These are phyloP conservation scores for Drosophila nikananu DNA, from an alignment of 1,140 invertebrate genomes.

Conservation along the genomic window DNA sequence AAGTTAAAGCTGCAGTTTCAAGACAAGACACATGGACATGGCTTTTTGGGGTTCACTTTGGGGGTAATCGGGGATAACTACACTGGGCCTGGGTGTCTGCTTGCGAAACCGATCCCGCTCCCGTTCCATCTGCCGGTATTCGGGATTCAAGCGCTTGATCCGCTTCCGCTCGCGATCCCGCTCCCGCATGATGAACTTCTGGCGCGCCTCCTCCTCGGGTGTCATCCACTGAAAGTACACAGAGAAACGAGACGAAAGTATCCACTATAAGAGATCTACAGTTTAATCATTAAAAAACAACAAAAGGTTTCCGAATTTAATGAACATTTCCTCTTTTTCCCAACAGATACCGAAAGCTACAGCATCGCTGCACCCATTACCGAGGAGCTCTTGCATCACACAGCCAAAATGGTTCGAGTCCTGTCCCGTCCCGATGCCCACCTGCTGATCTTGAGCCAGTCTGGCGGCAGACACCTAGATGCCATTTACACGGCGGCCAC, in stretches of 20 bases:
- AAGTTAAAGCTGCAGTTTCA: slow-evolving; percentile 33
- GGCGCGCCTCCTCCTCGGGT: slow-evolving; percentile 79
- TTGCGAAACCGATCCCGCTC: slow-evolving; percentile 78
- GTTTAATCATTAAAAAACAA: not conserved
- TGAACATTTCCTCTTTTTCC: not conserved
- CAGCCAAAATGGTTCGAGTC: slow-evolving; percentile 88
- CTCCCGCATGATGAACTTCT: slow-evolving; percentile 81
- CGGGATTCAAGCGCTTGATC: slow-evolving; percentile 78
- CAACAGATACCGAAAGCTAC: slow-evolving; percentile 72
- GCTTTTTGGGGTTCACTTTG: not conserved
- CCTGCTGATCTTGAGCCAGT: slow-evolving; percentile 90
- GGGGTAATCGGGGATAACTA: slow-evolving; percentile 69
- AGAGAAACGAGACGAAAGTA: slow-evolving; percentile 52
- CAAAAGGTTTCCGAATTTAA: not conserved
- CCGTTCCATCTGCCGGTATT: slow-evolving; percentile 78
- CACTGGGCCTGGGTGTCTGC: slow-evolving; percentile 78
- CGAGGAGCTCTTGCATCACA: slow-evolving; percentile 88
- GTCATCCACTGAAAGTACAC: slow-evolving; percentile 80
- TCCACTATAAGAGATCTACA: slow-evolving; percentile 6
- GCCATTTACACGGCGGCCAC: slow-evolving; percentile 90
- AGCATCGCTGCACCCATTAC: slow-evolving; percentile 87
- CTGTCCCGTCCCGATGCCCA: slow-evolving; percentile 88
- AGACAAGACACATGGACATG: slow-evolving; percentile 30
- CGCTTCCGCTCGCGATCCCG: slow-evolving; percentile 75
- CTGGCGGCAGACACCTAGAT: slow-evolving; percentile 92